Conservation (phyloP, 2,797 vertebrate species). For the Scleropages formosus region DNA sequence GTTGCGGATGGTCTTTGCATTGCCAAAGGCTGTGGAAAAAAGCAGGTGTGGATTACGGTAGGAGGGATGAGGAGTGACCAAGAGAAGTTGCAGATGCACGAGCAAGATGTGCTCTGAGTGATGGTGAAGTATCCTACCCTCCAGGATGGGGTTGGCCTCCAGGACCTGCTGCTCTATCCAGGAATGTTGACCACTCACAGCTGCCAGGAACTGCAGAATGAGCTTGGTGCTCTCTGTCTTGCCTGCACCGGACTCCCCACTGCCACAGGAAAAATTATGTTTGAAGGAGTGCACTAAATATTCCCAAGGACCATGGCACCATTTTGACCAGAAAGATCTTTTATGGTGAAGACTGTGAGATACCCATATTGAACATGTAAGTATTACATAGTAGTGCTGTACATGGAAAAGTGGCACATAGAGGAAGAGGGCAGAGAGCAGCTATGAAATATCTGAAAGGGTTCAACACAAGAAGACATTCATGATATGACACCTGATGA, state of each 20-base stretch:
- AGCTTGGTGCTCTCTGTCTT: constrained; percentile 96
- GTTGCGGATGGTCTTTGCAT: constrained; percentile 91
- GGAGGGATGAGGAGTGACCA: not conserved
- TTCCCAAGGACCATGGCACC: no score
- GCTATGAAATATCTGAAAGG: no score
- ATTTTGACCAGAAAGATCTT: no score
- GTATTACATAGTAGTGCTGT: no score
- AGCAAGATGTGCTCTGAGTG: not conserved
- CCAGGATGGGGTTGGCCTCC: constrained; percentile 92
- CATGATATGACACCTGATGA: constrained; percentile 72
- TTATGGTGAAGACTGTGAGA: no score
- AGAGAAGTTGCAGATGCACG: not conserved
- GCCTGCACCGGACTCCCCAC: constrained; percentile 93
- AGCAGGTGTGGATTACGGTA: not conserved
- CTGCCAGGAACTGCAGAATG: constrained; percentile 89
- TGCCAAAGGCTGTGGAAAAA: constrained; percentile 84
- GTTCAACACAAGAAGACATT: no score
- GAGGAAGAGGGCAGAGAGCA: not conserved
- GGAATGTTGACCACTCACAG: constrained; percentile 87
- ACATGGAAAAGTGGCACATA: not conserved
- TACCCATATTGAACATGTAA: no score
- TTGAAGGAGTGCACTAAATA: no score
- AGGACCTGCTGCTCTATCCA: constrained; percentile 97
- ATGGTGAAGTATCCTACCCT: constrained; percentile 68
- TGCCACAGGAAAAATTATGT: constrained; percentile 49